Conservation (phyloP, 2,113 vertebrate genomes). For the Serilophus lunatus region DNA sequence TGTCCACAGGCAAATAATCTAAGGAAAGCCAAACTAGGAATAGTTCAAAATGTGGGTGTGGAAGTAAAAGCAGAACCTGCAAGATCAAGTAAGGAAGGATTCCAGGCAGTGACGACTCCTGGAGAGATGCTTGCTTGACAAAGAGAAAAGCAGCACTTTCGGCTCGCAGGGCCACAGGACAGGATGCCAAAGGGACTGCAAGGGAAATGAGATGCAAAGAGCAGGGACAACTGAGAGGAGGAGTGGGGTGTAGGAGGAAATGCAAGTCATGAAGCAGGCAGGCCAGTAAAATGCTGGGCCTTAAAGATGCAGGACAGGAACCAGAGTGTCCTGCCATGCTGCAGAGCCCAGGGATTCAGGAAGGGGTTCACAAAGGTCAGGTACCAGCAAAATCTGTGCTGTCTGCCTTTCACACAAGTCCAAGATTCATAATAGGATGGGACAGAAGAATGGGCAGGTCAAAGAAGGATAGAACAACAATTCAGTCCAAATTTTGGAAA, state of each 20-base stretch:
- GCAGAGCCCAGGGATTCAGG: background rate
- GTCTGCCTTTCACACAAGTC: background rate
- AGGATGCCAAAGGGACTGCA: background rate
- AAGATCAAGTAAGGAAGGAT: background rate
- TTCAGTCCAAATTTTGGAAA: background rate
- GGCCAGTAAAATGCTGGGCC: background rate
- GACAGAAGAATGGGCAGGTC: background rate
- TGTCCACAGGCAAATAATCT: background rate
- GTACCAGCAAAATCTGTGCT: background rate
- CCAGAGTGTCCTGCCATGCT: background rate
- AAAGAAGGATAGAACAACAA: background rate
- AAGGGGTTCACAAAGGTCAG: background rate
- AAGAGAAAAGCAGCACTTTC: background rate
- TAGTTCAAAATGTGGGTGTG: background rate
- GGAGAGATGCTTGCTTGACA: background rate
- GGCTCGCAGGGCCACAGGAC: background rate
- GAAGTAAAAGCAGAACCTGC: background rate
- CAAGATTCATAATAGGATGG: background rate
- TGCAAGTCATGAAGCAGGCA: background rate
- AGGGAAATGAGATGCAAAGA: background rate
- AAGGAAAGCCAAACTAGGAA: background rate
- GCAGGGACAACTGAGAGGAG: background rate
- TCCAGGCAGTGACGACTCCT: background rate
- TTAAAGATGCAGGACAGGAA: constrained; percentile 3
- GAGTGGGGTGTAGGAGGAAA: constrained; percentile 10